These are phyloP conservation scores for Eilema depressum DNA, from an alignment of 2,888 invertebrate species.

Conservation along the genomic window DNA sequence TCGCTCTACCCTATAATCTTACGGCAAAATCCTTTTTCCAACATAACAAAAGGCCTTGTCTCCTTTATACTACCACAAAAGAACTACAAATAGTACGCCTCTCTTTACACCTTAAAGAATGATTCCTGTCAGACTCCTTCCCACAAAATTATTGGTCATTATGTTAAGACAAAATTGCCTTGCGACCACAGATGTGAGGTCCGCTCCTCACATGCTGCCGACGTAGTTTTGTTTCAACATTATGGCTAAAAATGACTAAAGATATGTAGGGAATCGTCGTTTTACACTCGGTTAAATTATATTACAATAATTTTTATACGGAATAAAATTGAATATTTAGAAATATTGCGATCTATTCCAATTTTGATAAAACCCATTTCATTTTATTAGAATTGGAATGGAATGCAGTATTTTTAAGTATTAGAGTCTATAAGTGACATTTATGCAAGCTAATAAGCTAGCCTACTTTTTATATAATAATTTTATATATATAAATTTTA, in stretches of 20 bases:
- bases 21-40: constrained; percentile 14
- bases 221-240: constrained; percentile 18
- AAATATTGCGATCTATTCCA: not conserved
- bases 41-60: constrained; percentile 19
- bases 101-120: constrained; percentile 16
- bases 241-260: constrained; percentile 28
- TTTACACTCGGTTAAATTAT: constrained; percentile 15
- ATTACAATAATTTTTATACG: not conserved
- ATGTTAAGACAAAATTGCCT: constrained; percentile 28
- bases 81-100: constrained; percentile 14
- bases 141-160: constrained; percentile 45
- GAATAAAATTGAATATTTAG: not conserved
- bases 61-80: constrained; percentile 21
- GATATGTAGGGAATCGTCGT: constrained; percentile 14
- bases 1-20: constrained; percentile 19
- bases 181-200: constrained; percentile 19
- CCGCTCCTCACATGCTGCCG: constrained; percentile 28
- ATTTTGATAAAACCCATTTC: not conserved
- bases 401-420: not conserved
- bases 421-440: not conserved
- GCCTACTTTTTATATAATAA: too few relatives aligned
- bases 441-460: too few relatives aligned
- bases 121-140: constrained; percentile 14
- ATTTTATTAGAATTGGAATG: not conserved
- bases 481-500: too few relatives aligned